Evolutionary conservation across 1,140 invertebrate genomes (phyloP).

Genomic region (Latrodectus geometricus): DNA sequence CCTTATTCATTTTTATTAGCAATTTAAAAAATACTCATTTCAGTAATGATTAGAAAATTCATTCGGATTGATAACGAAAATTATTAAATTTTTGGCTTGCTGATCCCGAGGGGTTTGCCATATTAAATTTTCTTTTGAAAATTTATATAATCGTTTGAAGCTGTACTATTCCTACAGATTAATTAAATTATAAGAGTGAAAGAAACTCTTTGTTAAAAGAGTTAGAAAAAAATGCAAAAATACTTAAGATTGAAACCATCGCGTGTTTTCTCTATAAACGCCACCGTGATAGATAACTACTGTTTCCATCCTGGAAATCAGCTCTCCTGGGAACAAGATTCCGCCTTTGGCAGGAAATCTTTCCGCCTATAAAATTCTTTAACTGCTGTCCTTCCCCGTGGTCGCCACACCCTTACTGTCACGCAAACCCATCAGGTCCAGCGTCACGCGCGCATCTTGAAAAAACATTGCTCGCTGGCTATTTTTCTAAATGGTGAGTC

Average conservation of each 20-base stretch:
- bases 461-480: background rate
- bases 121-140: too few relatives aligned
- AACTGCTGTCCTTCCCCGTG: background rate
- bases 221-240: background rate
- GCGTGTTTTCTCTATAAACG: background rate
- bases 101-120: too few relatives aligned
- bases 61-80: too few relatives aligned
- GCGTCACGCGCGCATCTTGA: background rate
- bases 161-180: too few relatives aligned
- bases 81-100: too few relatives aligned
- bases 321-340: slow-evolving; percentile 47
- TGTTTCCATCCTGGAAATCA: slow-evolving; percentile 42
- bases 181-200: too few relatives aligned
- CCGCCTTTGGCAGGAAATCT: slow-evolving; percentile 39
- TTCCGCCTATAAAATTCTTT: slow-evolving; percentile 57
- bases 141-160: too few relatives aligned
- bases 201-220: too few relatives aligned
- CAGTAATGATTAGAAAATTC: too few relatives aligned
- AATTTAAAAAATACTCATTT: too few relatives aligned
- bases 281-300: slow-evolving; percentile 38
- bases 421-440: slow-evolving; percentile 2
- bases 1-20: too few relatives aligned
- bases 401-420: slow-evolving; percentile 20
- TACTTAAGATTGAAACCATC: background rate
- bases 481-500: background rate